Evolutionary conservation across 2,113 vertebrate genomes (phyloP).

Genomic region (Sinocyclocheilus anshuiensis): DNA sequence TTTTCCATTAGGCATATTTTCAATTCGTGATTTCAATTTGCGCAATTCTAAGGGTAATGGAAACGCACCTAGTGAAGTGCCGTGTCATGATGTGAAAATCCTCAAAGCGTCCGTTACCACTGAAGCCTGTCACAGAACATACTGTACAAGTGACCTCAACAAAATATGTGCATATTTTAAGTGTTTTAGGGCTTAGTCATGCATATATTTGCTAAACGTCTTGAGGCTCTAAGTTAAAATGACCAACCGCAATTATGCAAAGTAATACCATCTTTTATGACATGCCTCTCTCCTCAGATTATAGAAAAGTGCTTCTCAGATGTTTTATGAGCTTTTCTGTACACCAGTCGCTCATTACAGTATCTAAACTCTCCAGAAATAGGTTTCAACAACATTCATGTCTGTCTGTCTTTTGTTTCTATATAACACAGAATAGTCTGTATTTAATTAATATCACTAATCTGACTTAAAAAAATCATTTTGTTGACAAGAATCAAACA

Average conservation of each 20-base stretch:
- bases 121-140: not conserved
- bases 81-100: not conserved
- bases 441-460: not conserved
- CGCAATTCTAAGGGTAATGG: too few relatives aligned
- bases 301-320: not conserved
- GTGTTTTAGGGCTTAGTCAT: not conserved
- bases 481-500: not conserved
- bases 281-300: not conserved
- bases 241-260: not conserved
- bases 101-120: not conserved
- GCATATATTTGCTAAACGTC: not conserved
- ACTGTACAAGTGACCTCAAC: not conserved
- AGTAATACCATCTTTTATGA: not conserved
- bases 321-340: not conserved
- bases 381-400: not conserved
- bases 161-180: constrained; percentile 15
- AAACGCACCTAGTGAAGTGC: not conserved
- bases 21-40: too few relatives aligned
- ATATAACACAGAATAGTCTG: not conserved
- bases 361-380: not conserved
- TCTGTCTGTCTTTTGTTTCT: not conserved
- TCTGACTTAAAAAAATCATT: not conserved
- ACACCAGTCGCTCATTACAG: not conserved
- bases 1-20: too few relatives aligned
- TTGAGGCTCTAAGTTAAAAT: not conserved